Base-by-base conservation (phyloP, 2,797 vertebrate genomes). In the Danio aesculapii region DNA sequence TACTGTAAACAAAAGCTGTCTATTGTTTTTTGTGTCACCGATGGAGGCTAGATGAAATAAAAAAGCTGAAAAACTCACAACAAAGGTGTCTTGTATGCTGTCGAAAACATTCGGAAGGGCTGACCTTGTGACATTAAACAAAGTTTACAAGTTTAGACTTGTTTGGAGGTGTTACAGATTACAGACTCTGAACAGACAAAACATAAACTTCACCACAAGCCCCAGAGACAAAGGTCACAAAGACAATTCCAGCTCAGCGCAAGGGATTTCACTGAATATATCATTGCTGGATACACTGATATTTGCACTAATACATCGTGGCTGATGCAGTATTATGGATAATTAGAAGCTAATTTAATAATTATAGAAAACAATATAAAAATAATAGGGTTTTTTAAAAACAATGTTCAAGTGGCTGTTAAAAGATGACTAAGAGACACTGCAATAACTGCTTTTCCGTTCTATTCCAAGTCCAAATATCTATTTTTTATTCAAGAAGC, bases 1-100 rank as follows among this genome's bases (percentile, higher is more conserved):
- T 44, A 63, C 68, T 43, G 67, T 84, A 74, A 81, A 81, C 69
- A 81, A 81, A 81, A 81, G n/a, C 70, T 58, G 43, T 57, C 62
- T 67, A 10, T 64, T 73, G 49, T 80, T 62, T 66, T 74, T 63
- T 47, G 13, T 47, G 7, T 66, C 69, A 67, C 49, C 1, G 13
- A 13, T 16, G 8, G 13, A 63, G 19, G 44, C 39, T 55, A 53
- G 30, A 76, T 44, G 30, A 75, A 43, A 53, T 49, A 64, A 64
- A 57, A 30, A 30, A 53, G 12, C 5, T 5, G 49, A 64, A 58
- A 63, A 72, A 80, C 11, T 63, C 39, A 69, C 64, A 70, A 70
- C 47, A 62, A 61, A 71, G 13, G 47, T 57, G 59, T 73, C 70
- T 74, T 14, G 62, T 59, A 49, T 58, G 79, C 53, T 59, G 69